Evolutionary conservation across 2,113 vertebrate genomes (phyloP).

Genomic region (Sorex araneus): DNA sequence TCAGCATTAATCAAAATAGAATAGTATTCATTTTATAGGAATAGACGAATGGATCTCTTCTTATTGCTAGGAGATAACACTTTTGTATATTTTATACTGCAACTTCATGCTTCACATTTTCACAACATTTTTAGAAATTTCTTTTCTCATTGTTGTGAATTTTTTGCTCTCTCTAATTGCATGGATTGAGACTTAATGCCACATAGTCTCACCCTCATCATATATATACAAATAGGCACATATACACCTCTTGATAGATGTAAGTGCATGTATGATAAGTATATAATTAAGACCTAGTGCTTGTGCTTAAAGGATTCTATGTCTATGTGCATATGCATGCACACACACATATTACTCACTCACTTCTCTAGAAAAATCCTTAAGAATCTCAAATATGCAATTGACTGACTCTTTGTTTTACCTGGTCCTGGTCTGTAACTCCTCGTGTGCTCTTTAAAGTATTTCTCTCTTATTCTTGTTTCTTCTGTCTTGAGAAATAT

Average conservation of each 20-base stretch:
- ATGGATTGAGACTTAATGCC: neutral
- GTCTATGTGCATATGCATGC: fast-evolving
- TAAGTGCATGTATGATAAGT: too few species aligned
- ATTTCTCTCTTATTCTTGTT: fast-evolving
- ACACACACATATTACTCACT: too few species aligned
- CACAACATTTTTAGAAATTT: neutral
- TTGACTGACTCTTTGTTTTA: neutral
- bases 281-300: neutral
- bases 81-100: neutral
- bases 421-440: neutral
- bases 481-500: neutral
- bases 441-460: neutral
- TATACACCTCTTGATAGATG: too few species aligned
- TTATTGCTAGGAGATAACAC: too few species aligned
- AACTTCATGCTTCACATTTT: neutral
- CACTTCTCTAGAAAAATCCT: neutral
- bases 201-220: neutral
- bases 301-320: neutral
- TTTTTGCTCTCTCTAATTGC: neutral
- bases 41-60: neutral
- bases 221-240: neutral
- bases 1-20: neutral
- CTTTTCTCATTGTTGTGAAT: constrained; percentile 42
- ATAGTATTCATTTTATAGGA: neutral
- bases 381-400: neutral